Evolutionary conservation across 2,113 vertebrate species (phyloP).

Genomic region (Hemicordylus capensis): DNA sequence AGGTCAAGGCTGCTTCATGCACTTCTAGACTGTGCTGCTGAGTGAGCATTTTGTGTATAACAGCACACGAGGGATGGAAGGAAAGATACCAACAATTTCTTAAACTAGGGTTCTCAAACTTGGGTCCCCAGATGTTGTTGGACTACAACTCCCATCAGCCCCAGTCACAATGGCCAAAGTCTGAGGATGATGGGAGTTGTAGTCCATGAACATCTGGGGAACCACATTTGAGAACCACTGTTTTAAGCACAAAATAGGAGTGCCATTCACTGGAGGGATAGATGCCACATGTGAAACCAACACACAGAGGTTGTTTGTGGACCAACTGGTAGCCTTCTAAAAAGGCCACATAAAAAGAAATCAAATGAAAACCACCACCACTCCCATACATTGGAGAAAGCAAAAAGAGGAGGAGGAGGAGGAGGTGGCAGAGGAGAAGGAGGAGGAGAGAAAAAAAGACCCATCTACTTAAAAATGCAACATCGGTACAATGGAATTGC

Average conservation of each 20-base stretch:
- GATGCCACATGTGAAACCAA: background rate
- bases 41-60: constrained; percentile 61
- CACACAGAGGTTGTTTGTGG: too few species aligned
- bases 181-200: too few species aligned
- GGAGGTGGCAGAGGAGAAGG: too few species aligned
- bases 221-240: too few species aligned
- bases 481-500: fast-evolving
- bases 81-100: constrained; percentile 54
- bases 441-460: background rate
- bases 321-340: too few species aligned
- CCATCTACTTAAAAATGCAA: background rate
- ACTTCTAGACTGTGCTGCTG: constrained; percentile 78
- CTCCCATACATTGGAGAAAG: background rate
- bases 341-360: background rate
- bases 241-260: constrained; percentile 15
- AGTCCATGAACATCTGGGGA: too few species aligned
- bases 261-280: constrained; percentile 50
- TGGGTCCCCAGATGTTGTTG: too few species aligned
- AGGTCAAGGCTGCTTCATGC: constrained; percentile 60
- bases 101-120: too few species aligned
- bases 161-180: too few species aligned
- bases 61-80: background rate
- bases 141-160: too few species aligned
- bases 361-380: too few species aligned
- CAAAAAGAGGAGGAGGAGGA: too few species aligned